phyloP scores from a whole-genome alignment of 2,888 invertebrate species.

The Eretmocerus hayati region DNA sequence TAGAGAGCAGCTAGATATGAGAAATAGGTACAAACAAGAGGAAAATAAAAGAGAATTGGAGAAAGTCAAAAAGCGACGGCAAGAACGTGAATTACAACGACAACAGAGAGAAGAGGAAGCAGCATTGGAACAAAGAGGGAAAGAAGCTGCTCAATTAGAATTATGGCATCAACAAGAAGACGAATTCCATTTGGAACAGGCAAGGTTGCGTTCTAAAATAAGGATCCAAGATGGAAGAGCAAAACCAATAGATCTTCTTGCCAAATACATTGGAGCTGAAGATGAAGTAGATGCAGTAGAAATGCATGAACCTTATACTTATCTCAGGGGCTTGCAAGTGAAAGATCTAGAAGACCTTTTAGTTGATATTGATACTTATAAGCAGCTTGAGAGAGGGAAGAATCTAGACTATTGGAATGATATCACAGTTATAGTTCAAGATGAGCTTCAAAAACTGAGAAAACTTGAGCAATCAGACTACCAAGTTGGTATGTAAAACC shows the following conservation, averaged over 20 bases:
- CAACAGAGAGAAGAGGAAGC: constrained; percentile 76
- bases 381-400: constrained; percentile 81
- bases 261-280: constrained; percentile 90
- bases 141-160: constrained; percentile 83
- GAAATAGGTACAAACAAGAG: constrained; percentile 79
- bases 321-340: constrained; percentile 81
- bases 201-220: constrained; percentile 85
- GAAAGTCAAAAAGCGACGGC: constrained; percentile 83
- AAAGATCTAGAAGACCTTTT: constrained; percentile 92
- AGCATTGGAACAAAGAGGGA: constrained; percentile 76
- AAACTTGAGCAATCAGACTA: constrained; percentile 63
- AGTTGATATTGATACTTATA: constrained; percentile 93
- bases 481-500: constrained; percentile 48
- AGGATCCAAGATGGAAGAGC: constrained; percentile 95
- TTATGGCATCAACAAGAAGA: constrained; percentile 97
- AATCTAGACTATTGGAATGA: constrained; percentile 94
- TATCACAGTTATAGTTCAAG: constrained; percentile 88
- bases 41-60: constrained; percentile 89
- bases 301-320: constrained; percentile 97
- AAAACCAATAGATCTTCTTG: constrained; percentile 95
- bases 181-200: constrained; percentile 95
- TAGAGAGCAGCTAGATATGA: constrained; percentile 71
- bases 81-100: constrained; percentile 82
- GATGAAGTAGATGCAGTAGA: constrained; percentile 87
- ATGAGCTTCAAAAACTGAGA: constrained; percentile 80